Evolutionary conservation across 2,888 invertebrate genomes (phyloP).

Genomic region (Acleris holmiana): DNA sequence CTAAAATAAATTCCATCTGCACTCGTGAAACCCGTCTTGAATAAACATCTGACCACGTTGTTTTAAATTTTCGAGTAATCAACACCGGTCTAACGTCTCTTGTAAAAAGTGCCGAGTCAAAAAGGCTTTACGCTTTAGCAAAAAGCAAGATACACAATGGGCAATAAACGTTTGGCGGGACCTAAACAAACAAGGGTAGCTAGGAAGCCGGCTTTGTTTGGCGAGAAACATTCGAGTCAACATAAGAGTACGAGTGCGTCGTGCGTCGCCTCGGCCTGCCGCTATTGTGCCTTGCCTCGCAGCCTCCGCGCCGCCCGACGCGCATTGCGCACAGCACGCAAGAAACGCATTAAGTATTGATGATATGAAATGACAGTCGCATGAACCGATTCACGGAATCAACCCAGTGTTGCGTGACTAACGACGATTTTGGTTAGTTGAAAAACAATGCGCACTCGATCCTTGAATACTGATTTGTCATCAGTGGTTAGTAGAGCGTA

Average conservation of each 20-base stretch:
- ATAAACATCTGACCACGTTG: constrained; percentile 47
- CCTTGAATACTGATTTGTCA: constrained; percentile 37
- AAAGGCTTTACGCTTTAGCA: constrained; percentile 80
- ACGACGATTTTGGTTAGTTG: constrained; percentile 26
- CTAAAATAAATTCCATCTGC: constrained; percentile 48
- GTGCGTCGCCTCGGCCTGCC: constrained; percentile 43
- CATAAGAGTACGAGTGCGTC: constrained; percentile 49
- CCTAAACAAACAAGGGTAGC: constrained; percentile 84
- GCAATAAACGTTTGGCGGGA: constrained; percentile 81
- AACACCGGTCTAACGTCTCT: constrained; percentile 76
- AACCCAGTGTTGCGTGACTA: constrained; percentile 28
- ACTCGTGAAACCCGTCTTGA: constrained; percentile 43
- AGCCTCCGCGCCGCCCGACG: constrained; percentile 4
- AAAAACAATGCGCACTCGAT: constrained; percentile 31
- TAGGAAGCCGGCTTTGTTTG: constrained; percentile 83
- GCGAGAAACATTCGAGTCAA: constrained; percentile 80
- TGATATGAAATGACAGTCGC: constrained; percentile 30
- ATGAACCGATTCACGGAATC: constrained; percentile 29
- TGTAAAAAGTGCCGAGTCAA: constrained; percentile 82
- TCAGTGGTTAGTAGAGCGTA: constrained; percentile 26
- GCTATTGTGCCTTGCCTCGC: constrained; percentile 10
- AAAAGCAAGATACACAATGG: constrained; percentile 81
- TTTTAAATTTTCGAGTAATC: constrained; percentile 61
- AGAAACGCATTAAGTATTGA: constrained; percentile 22
- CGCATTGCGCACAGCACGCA: constrained; percentile 21